Conservation (phyloP, 2,113 vertebrate species). For the Syngnathus typhle region DNA sequence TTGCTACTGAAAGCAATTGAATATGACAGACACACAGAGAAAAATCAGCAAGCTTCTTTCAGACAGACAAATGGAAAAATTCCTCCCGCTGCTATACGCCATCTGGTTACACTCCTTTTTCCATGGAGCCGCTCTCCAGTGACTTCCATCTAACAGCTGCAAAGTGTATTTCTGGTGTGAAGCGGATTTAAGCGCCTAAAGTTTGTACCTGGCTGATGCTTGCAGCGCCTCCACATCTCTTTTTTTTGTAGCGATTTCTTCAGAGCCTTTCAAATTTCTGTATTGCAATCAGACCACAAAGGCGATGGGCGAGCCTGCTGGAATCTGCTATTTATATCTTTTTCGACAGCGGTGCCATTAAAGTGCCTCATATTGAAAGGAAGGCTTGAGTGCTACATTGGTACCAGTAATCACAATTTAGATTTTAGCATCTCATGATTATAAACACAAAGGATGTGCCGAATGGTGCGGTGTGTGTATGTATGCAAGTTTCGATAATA, state of each 20-base stretch:
- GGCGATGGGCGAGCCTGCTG: constrained; percentile 1
- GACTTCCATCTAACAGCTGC: constrained; percentile 62
- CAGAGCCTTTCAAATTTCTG: constrained; percentile 18
- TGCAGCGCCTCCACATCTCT: constrained; percentile 28
- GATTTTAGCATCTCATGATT: no score
- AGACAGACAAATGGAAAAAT: constrained; percentile 52
- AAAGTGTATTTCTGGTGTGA: constrained; percentile 45
- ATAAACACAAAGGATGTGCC: no score
- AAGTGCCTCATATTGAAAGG: background rate
- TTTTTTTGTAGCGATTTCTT: constrained; percentile 8
- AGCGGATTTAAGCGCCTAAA: constrained; percentile 14
- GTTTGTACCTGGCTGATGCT: constrained; percentile 46
- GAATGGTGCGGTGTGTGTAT: no score
- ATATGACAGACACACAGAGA: constrained; percentile 31
- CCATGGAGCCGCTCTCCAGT: constrained; percentile 47
- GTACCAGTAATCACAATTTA: background rate
- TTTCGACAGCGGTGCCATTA: constrained; percentile 11
- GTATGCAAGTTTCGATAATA: no score
- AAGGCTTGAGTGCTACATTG: constrained; percentile 14
- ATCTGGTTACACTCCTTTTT: constrained; percentile 61
- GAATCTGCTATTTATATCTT: background rate
- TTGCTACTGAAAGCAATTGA: constrained; percentile 7
- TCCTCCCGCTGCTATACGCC: constrained; percentile 48
- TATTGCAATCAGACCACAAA: constrained; percentile 17
- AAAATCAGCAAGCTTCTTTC: constrained; percentile 32